phyloP scores from a whole-genome alignment of 1,140 invertebrate species.

The Epicauta chinensis region DNA sequence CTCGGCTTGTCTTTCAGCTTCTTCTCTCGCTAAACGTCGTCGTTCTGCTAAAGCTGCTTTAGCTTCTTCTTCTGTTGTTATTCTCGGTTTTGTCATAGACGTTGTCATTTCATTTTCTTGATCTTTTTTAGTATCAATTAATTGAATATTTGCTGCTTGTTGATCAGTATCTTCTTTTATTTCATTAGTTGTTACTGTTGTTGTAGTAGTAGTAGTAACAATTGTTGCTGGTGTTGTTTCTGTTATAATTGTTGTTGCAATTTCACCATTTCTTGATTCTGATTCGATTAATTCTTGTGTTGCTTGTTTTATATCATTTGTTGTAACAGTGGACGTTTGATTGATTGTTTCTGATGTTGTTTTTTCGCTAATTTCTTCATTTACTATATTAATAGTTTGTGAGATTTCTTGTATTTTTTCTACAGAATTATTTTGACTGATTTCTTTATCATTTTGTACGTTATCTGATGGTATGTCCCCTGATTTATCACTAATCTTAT shows the following conservation, averaged over 20 bases:
- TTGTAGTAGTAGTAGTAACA: conserved; percentile 6
- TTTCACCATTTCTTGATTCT: not conserved
- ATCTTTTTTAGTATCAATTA: conserved; percentile 3
- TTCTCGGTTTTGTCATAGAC: conserved; percentile 63
- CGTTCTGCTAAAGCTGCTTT: conserved; percentile 84
- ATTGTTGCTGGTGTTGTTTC: not conserved
- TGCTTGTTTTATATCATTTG: too few relatives aligned
- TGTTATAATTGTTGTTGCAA: not conserved
- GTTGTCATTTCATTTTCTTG: conserved; percentile 43
- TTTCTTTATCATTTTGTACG: not conserved
- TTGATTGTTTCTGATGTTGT: too few relatives aligned
- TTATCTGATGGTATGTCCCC: conserved; percentile 6
- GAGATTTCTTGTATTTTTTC: not conserved
- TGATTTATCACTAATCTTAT: conserved; percentile 1
- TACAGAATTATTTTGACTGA: not conserved
- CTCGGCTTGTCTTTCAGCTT: conserved; percentile 80
- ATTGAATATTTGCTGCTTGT: not conserved
- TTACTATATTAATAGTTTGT: too few relatives aligned
- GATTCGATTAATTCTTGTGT: not conserved
- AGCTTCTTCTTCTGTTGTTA: conserved; percentile 83
- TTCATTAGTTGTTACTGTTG: not conserved
- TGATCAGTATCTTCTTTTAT: not conserved
- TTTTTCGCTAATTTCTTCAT: too few relatives aligned
- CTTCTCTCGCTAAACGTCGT: conserved; percentile 72
- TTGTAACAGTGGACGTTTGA: too few relatives aligned